Percentiles rank a stretch among this genome's conserved stretches.
Conservation (phyloP, 2,113 vertebrate species). For the Paratilapia polleni region DNA sequence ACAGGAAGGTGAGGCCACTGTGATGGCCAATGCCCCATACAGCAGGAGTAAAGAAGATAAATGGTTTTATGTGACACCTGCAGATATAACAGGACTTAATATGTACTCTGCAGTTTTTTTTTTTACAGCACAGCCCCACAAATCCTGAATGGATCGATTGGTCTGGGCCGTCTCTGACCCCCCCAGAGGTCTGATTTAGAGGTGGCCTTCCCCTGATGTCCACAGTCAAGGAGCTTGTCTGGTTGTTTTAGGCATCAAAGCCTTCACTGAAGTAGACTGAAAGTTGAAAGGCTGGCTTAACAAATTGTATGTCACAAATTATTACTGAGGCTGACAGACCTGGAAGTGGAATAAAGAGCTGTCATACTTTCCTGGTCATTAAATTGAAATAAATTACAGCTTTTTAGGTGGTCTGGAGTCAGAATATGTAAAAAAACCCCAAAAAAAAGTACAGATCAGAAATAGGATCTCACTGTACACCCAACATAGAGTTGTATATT, state of each 20-base stretch:
- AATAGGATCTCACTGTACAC: not conserved
- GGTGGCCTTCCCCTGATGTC: slow-evolving; percentile 38
- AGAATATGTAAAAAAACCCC: not conserved
- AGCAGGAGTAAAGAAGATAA: slow-evolving; percentile 44
- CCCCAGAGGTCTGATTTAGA: slow-evolving; percentile 59
- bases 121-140: slow-evolving; percentile 41
- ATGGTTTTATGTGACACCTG: slow-evolving; percentile 29
- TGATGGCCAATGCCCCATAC: slow-evolving; percentile 27
- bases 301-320: slow-evolving; percentile 15
- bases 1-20: slow-evolving; percentile 39
- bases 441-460: not conserved
- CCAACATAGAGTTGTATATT: not conserved
- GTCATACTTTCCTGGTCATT: slow-evolving; percentile 2
- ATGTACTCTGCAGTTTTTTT: slow-evolving; percentile 29
- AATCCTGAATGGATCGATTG: slow-evolving; percentile 56
- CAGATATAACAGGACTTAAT: slow-evolving; percentile 41
- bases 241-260: slow-evolving; percentile 22
- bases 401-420: not conserved
- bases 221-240: slow-evolving; percentile 39
- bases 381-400: not conserved
- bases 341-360: not conserved
- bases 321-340: slow-evolving; percentile 3
- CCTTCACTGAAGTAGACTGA: slow-evolving; percentile 13
- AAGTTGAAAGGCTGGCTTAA: slow-evolving; percentile 25
- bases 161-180: slow-evolving; percentile 31